Percentiles rank a stretch among this genome's conserved stretches.
These are phyloP conservation scores for Sylvia borin DNA, from an alignment of 2,797 vertebrate genomes.

Conservation along the genomic window DNA sequence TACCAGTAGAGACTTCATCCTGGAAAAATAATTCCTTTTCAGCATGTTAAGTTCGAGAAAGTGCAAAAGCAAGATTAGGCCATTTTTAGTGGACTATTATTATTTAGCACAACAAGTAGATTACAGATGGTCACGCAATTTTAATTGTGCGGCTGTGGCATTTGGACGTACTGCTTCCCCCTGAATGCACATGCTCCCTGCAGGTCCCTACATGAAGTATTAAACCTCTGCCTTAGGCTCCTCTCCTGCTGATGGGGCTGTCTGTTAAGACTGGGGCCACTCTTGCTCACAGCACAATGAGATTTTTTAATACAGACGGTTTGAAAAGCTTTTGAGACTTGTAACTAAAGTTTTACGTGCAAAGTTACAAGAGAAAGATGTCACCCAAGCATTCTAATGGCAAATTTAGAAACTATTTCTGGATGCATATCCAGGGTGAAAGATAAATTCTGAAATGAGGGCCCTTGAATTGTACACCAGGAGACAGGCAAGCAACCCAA, in stretches of 20 bases:
- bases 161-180: neutral
- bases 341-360: accelerated
- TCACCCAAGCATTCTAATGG: neutral
- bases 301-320: neutral
- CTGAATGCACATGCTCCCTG: neutral
- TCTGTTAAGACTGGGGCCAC: neutral
- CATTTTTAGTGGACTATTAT: neutral
- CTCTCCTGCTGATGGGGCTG: neutral
- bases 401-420: neutral
- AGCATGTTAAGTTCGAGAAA: accelerated
- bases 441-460: neutral
- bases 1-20: neutral
- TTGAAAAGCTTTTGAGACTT: neutral
- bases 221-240: neutral
- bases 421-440: neutral
- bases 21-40: neutral
- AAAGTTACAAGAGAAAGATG: neutral
- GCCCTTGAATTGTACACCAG: neutral
- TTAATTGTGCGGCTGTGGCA: neutral
- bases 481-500: neutral
- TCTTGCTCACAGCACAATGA: neutral
- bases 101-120: neutral
- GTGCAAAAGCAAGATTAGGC: neutral
- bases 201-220: neutral
- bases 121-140: neutral